Evolutionary conservation across 2,113 vertebrate species (phyloP), one percentile per base, ranked within the genome.

Genomic region (Aviceda subcristata): DNA sequence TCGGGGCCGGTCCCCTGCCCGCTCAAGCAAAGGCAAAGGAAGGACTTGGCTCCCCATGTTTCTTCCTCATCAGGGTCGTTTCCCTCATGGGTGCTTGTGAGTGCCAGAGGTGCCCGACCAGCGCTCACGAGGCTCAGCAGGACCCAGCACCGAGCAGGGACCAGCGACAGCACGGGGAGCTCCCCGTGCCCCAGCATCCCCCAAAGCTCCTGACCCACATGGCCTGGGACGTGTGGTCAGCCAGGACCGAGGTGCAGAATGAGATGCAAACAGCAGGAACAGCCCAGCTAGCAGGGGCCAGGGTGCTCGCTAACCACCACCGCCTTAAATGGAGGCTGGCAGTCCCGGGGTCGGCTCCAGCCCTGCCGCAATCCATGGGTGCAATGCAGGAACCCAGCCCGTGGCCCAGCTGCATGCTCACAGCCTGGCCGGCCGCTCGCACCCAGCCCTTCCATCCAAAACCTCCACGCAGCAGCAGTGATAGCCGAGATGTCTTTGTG

Each of bases 401-500:
- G 0, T 6, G 13, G 43, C 73, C 56, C 48, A 2, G n/a, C 26
- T 13, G 59, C 45, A 19, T n/a, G 76, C 59, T 29, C 50, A 10
- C 38, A 46, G 50, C 39, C 50, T 2, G 3, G 10, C 24, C 2
- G 4, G 26, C 11, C 4, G 2, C 86, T 15, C 50, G 3, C 29
- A 39, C 12, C 27, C 79, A 34, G 11, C 55, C 11, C 23, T 30
- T 27, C 76, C 50, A 6, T 64, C 24, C 59, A 26, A 38, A 51
- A 19, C 32, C 36, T 45, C 64, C 66, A 3, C 3, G 3, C 32
- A 51, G 43, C 69, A 30, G 89, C 20, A 23, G 46, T 5, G 3
- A 14, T 0, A 23, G 15, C 81, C 0, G 0, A 59, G 22, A 15
- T 10, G 16, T 16, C 64, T 17, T 56, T 1, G 64, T 1, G 6